These are phyloP conservation scores for Agrilus biguttatus DNA, from an alignment of 2,888 invertebrate genomes.

Conservation along the genomic window DNA sequence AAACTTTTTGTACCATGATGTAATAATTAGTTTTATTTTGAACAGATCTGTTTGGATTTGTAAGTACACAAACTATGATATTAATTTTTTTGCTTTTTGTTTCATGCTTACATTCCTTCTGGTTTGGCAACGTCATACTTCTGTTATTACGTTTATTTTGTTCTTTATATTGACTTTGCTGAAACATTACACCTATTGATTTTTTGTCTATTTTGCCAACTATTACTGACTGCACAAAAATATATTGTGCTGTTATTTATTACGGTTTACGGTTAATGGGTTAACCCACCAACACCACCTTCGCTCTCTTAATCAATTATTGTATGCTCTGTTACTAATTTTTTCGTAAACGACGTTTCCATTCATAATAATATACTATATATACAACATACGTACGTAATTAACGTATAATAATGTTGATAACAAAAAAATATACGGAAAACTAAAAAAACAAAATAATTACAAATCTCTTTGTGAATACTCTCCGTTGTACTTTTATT, in stretches of 20 bases:
- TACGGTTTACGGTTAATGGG: conserved; percentile 22
- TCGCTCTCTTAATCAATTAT: conserved; percentile 3
- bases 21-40: conserved; percentile 1
- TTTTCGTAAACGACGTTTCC: not conserved
- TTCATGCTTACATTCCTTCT: conserved; percentile 30
- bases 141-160: not conserved
- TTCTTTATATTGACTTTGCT: conserved; percentile 3
- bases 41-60: conserved; percentile 1
- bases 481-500: too few relatives aligned
- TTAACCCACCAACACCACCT: conserved; percentile 24
- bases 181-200: conserved; percentile 2
- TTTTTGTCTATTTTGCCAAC: not conserved
- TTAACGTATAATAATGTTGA: too few relatives aligned
- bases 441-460: not conserved
- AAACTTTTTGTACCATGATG: too few relatives aligned
- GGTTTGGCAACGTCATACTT: conserved; percentile 13
- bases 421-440: not conserved
- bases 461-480: not conserved
- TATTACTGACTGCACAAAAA: conserved; percentile 10
- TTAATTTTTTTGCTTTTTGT: conserved; percentile 26
- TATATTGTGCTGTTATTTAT: conserved; percentile 2
- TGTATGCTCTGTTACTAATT: conserved; percentile 2
- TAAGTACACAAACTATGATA: conserved; percentile 3
- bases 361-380: not conserved
- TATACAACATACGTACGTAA: too few relatives aligned